These are phyloP conservation scores for Pachyrhynchus sulphureomaculatus DNA, from an alignment of 1,140 invertebrate genomes.

Conservation along the genomic window DNA sequence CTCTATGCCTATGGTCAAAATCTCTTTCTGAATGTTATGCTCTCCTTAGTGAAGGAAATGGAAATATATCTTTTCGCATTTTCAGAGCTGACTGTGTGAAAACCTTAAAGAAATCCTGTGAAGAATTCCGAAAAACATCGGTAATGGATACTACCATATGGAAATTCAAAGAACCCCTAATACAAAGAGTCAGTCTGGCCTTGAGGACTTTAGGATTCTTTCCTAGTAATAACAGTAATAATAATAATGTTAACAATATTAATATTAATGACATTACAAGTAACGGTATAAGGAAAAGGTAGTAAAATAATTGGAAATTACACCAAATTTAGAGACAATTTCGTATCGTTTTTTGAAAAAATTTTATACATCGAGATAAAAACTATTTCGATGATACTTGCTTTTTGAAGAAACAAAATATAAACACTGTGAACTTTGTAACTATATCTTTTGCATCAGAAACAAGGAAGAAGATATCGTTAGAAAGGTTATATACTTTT, in stretches of 20 bases:
- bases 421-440: no score
- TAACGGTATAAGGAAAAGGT: constrained; percentile 27
- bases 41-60: no score
- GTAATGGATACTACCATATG: constrained; percentile 85
- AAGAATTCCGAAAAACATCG: constrained; percentile 78
- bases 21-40: no score
- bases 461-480: no score
- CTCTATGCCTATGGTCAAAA: no score
- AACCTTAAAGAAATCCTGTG: constrained; percentile 82
- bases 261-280: background rate
- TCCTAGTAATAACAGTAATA: constrained; percentile 12
- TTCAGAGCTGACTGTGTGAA: constrained; percentile 82
- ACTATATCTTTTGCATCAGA: no score
- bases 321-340: background rate
- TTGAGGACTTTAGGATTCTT: constrained; percentile 76
- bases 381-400: no score
- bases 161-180: constrained; percentile 78
- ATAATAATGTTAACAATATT: constrained; percentile 17
- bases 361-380: background rate
- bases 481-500: no score
- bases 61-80: background rate
- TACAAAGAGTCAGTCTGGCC: constrained; percentile 68
- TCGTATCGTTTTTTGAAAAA: background rate
- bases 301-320: background rate
- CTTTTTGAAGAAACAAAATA: no score